Conservation (phyloP, 1,140 invertebrate genomes). For the Drosophila lini region DNA sequence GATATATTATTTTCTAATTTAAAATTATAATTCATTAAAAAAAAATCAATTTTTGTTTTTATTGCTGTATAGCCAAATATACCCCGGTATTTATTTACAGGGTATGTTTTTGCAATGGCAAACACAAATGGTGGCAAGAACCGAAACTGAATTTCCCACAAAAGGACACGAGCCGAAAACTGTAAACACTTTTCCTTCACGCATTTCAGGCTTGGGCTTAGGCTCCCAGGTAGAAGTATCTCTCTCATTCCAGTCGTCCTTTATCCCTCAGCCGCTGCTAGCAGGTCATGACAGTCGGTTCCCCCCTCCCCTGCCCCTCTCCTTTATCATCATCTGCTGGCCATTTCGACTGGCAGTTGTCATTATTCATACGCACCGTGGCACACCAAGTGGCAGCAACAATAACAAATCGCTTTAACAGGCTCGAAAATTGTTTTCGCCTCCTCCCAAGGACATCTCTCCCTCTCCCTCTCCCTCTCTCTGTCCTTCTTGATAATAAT, state of each 20-base stretch:
- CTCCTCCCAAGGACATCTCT: neutral
- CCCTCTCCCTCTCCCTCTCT: neutral
- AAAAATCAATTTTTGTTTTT: too few species aligned
- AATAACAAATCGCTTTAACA: constrained; percentile 71
- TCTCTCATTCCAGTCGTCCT: neutral
- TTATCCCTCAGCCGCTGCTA: neutral
- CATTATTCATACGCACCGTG: constrained; percentile 76
- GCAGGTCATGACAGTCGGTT: neutral
- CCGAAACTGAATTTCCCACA: constrained; percentile 37
- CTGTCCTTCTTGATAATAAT: constrained; percentile 28
- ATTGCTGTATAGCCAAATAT: neutral
- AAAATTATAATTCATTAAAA: too few species aligned
- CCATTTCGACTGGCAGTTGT: constrained; percentile 70
- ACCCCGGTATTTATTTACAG: neutral
- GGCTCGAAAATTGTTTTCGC: constrained; percentile 63
- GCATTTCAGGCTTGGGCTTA: constrained; percentile 26
- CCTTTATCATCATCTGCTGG: constrained; percentile 22
- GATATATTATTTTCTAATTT: too few species aligned
- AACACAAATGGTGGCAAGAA: constrained; percentile 20
- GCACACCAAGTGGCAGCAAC: constrained; percentile 39
- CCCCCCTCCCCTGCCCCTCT: neutral
- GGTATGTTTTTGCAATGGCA: neutral
- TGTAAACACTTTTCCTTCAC: constrained; percentile 53
- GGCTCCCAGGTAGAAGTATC: constrained; percentile 35
- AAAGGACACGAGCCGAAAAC: constrained; percentile 33